Evolutionary conservation across 2,113 vertebrate genomes (phyloP), one percentile per base, ranked within the genome.

Genomic region (Guaruba guarouba): DNA sequence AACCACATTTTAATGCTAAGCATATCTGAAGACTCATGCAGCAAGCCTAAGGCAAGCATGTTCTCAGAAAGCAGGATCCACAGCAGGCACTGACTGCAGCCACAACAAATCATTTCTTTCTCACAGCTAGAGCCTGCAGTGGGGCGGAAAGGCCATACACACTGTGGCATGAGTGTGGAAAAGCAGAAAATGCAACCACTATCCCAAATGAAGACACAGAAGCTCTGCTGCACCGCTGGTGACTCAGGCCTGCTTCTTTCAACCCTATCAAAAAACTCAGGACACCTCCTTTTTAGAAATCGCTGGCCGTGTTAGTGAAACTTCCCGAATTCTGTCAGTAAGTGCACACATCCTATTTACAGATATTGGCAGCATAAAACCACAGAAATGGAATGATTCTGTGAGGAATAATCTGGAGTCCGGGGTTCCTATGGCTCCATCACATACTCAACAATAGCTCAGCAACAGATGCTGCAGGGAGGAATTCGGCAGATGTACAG

Each of bases 1-100:
- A 95, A 91, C 63, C 55, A 67, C 79, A 88, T 92, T 89, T 94
- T 77, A 94, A 83, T 81, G 71, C 61, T 94, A 74, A 96, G 82
- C 82, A 59, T 90, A 83, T 90, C 93, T 92, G 90, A 88, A 86
- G 82, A 66, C 55, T 93, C 76, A 77, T 35, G 37, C 85, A 67
- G 71, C 49, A 90, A 67, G 82, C 92, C 87, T 86, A 43, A 77
- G 75, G 95, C 90, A 74, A 74, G n/a, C 0, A 1, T 18, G 31
- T n/a, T 80, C 78, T 74, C 78, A 85, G 89, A 52, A 85, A 66
- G 57, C 1, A 71, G 76, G 44, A 71, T 92, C 82, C 82, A 46
- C 63, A 95, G 57, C 74, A 92, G 69, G 44, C 80, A 49, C 17
- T 82, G 76, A 46, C 49, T 8, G 43, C 70, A 93, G 87, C 67